Evolutionary conservation across 2,797 vertebrate species (phyloP), one percentile per base, ranked within the genome.

Genomic region (Anguilla megastoma): DNA sequence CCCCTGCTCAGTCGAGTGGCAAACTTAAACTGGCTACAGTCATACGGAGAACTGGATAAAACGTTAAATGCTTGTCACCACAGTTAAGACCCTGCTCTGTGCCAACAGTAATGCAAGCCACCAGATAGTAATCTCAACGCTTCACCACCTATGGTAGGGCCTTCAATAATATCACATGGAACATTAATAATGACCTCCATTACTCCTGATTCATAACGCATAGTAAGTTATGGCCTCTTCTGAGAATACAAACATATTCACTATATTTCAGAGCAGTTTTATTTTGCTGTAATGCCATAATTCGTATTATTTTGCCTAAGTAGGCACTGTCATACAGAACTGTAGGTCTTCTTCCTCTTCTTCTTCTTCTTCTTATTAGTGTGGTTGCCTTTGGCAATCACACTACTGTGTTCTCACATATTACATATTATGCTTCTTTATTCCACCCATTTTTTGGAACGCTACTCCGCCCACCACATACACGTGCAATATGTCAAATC

Each of bases 281-380:
- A 92, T 89, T 87, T 89, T 87, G 89, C 93, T 89, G 92, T 92
- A 93, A 93, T 88, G 90, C 89, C 89, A 21, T 27, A 89, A 87
- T 89, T 90, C 89, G 89, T 16, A 71, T 71, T 88, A 82, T 85
- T 88, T 90, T 88, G 88, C 90, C 90, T 89, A 94, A 93, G 93
- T 90, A 21, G n/a, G 87, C 88, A 93, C 91, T 90, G 92, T 90
- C 88, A 89, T 93, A 90, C 92, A 94, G 92, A 93, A 93, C 93
- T 93, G 91, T 92, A 94, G 94, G 95, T 93, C 90, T 94, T 93
- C 94, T 94, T 94, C 88, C 84, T 91, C 93, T 82, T 83, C 80
- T 48, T 74, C 7, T 41, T 48, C 41, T 66, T 86, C 52, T 84
- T 84, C 54, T 86, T 63, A 84, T 86, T 83, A 87, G 66, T 36